phyloP scores from a whole-genome alignment of 2,797 vertebrate genomes.

The Malurus splendens region DNA sequence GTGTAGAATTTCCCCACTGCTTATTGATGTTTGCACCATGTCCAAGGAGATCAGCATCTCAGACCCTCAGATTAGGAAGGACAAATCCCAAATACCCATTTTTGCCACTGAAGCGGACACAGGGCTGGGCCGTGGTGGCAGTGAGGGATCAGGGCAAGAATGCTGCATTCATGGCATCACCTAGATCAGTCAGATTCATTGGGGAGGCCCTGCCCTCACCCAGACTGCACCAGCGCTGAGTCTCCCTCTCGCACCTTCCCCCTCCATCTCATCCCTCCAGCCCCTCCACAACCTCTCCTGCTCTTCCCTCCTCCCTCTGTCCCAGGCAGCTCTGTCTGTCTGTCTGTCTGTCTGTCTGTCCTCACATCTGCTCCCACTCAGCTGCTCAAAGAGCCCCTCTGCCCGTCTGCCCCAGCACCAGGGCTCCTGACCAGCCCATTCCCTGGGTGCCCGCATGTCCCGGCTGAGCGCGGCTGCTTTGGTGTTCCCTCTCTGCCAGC shows the following conservation, averaged over 20 bases:
- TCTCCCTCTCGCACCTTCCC: background rate
- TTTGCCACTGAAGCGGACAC: rapidly evolving
- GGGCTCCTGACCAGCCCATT: background rate
- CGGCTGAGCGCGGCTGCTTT: background rate
- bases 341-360: background rate
- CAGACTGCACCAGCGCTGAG: background rate
- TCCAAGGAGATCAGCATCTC: background rate
- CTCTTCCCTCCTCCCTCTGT: background rate
- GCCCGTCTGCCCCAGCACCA: no score
- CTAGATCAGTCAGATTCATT: rapidly evolving
- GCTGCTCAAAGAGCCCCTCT: background rate
- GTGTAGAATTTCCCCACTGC: rapidly evolving
- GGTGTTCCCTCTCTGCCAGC: rapidly evolving
- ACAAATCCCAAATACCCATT: background rate
- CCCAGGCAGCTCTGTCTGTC: background rate
- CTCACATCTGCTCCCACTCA: background rate
- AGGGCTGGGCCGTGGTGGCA: background rate
- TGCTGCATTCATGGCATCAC: background rate
- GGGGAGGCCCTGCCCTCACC: background rate
- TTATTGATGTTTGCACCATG: rapidly evolving
- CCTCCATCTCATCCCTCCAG: background rate
- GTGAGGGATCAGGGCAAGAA: background rate
- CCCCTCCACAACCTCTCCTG: background rate
- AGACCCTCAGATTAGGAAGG: background rate
- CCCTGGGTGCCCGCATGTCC: rapidly evolving